Evolutionary conservation across 2,797 vertebrate species (phyloP).

Genomic region (Semotilus atromaculatus): DNA sequence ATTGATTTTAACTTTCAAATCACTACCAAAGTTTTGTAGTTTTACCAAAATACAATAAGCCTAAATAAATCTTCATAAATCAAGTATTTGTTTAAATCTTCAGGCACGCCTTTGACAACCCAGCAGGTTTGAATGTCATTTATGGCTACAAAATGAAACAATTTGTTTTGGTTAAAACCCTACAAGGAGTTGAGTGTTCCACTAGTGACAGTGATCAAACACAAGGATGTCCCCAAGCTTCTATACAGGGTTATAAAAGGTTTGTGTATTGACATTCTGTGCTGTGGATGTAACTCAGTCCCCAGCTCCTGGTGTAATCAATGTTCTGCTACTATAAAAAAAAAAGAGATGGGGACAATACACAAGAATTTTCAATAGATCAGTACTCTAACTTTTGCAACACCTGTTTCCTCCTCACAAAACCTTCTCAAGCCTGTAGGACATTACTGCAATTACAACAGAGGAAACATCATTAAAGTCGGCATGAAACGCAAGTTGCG

Average conservation of each 20-base stretch:
- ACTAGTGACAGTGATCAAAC: slow-evolving; percentile 10
- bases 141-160: background rate
- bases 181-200: background rate
- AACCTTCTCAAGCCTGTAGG: background rate
- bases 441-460: background rate
- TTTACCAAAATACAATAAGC: background rate
- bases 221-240: background rate
- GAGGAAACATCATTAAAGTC: background rate
- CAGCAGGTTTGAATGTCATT: background rate
- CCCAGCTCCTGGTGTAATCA: slow-evolving; percentile 34
- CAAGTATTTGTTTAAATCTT: background rate
- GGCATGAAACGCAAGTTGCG: background rate
- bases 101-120: no score
- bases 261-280: slow-evolving; percentile 9
- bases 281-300: slow-evolving; percentile 3
- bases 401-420: background rate
- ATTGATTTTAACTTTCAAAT: background rate
- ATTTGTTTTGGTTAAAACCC: slow-evolving; percentile 3
- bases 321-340: slow-evolving; percentile 38
- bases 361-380: slow-evolving; percentile 57
- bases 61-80: background rate
- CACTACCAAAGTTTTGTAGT: background rate
- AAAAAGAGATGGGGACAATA: background rate
- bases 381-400: background rate
- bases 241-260: slow-evolving; percentile 3